Base-by-base conservation (phyloP, 92 coral and sea anemone species). In the Chrysogorgia sp. region DNA sequence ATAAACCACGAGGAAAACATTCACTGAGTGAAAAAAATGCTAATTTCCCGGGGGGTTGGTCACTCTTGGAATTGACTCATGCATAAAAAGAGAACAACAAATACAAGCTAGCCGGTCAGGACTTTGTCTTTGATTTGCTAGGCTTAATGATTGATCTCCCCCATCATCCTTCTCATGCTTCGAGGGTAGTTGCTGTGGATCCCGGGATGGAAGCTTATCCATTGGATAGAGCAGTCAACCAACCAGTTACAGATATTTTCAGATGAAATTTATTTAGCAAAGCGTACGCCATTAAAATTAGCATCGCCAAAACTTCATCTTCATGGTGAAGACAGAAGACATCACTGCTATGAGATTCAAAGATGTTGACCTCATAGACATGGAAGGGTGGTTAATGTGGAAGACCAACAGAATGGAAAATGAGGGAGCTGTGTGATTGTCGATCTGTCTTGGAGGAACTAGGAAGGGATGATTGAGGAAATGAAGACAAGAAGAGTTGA, bases 381-480 rank as follows among this genome's bases (percentile, higher is more conserved):
- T n/a, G 75, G 60, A 77, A 26, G 75, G 75, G 61, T 63, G 76
- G 82, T 58, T 77, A 20, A 47, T 75, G 41, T 37, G 75, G 82
- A 4, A 43, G 75, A 40, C 75, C 58, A 37, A 61, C 47, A 40
- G 62, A 67, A 58, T 77, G 82, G 82, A 77, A 34, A 43, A 34
- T 62, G 82, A 17, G 82, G 62, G 82, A 77, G 55, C 74, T 40
- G 35, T 40, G 34, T 56, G 82, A 77, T 41, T 61, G 67, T 62
- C 67, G 37, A 63, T 50, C 48, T 40, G 82, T 61, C 34, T 69
- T 61, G 37, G 55, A 77, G 62, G 59, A 58, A 30, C 60, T 77
- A 34, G 82, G 48, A 32, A 22, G 81, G 52, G 13, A 43, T 75
- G 80, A 32, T 49, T 10, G 13, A 17, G 23, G 68, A 1, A 14